These are phyloP conservation scores for Oreohelix idahoensis DNA, from an alignment of 1,140 invertebrate species.

Conservation along the genomic window DNA sequence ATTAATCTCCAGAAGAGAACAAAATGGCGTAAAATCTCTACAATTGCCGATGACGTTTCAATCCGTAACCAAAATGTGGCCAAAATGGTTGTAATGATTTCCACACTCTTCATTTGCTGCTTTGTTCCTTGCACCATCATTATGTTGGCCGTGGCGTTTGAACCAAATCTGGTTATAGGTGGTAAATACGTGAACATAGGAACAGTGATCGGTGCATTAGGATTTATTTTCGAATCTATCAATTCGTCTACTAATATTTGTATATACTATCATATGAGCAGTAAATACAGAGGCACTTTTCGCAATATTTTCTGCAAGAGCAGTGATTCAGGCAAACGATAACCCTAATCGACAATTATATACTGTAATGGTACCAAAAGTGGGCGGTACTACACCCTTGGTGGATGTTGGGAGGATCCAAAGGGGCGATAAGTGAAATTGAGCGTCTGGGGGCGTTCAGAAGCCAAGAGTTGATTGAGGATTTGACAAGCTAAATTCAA, in stretches of 20 bases:
- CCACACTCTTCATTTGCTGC: background rate
- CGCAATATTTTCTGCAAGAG: background rate
- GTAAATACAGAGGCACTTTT: background rate
- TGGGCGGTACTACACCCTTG: too few relatives aligned
- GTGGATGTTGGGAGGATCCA: too few relatives aligned
- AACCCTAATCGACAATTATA: too few relatives aligned
- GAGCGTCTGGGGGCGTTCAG: too few relatives aligned
- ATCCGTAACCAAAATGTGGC: background rate
- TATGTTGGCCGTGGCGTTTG: background rate
- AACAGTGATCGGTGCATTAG: background rate
- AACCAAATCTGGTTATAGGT: background rate
- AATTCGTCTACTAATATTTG: background rate
- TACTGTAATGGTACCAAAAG: too few relatives aligned
- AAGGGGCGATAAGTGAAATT: too few relatives aligned
- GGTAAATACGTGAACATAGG: background rate
- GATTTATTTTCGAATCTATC: background rate
- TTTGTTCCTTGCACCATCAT: background rate
- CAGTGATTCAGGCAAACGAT: too few relatives aligned
- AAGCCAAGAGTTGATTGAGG: too few relatives aligned
- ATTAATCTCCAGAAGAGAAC: background rate
- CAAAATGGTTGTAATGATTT: background rate
- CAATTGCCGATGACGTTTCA: background rate
- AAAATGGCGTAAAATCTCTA: background rate
- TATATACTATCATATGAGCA: background rate
- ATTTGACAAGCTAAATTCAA: too few relatives aligned